Evolutionary conservation across 2,888 invertebrate species (phyloP), one percentile per base, ranked within the genome.

Genomic region (Bruchidius siliquastri): DNA sequence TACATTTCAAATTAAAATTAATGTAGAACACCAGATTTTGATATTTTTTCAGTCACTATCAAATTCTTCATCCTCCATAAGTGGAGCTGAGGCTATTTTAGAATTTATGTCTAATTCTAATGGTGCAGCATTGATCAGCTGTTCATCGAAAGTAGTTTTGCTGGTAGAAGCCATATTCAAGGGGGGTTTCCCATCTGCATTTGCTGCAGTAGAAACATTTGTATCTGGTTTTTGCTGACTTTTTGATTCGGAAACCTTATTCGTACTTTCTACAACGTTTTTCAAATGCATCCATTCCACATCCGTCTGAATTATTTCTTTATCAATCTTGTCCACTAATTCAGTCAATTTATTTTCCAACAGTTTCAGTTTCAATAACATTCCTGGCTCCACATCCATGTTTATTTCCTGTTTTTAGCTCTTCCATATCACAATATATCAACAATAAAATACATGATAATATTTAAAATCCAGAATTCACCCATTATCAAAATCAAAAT

Each of bases 281-380:
- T 79, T 80, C 69, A 83, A 74, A 72, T 83, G 80, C 74, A 82
- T 74, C 82, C 81, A 83, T 78, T 83, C 82, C 2, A 83, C 75
- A 67, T 82, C 81, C 0, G 80, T 83, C 70, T 81, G 76, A 20
- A 78, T 79, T 22, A 82, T 81, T 79, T 82, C 82, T 71, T 75
- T 78, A 71, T 82, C 79, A 20, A 82, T 77, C 76, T 80, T 81
- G 20, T 79, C 74, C 20, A 82, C 71, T 22, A 81, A 22, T n/a
- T 71, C 73, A 67, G 72, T 71, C 21, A 82, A 74, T 21, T 74
- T 75, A 71, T 74, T 66, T 74, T 81, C 81, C 20, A 79, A 69
- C 21, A 73, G 67, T 75, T 77, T 79, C 32, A 81, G 67, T 72
- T 79, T 79, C 26, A 72, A 13, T 18, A 49, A 49, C 49, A 49